Evolutionary conservation across 2,888 invertebrate genomes (phyloP), one percentile per base, ranked within the genome.

Genomic region (Boloria euphrosyne): DNA sequence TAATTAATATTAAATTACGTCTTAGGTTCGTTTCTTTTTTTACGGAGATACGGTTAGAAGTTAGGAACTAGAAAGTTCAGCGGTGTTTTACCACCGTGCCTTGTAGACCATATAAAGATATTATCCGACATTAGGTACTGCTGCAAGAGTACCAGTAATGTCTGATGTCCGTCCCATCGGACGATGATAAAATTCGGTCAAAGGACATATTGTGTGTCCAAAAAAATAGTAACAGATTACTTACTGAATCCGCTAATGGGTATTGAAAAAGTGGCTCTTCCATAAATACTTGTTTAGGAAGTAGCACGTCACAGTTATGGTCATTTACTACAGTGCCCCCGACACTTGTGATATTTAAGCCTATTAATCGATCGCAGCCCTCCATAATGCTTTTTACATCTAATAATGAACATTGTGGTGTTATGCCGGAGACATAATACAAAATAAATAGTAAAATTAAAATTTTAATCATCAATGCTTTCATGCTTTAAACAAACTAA

Each of bases 281-380:
- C 16, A 80, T 74, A 69, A 92, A 92, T 4, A 90, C 90, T 80
- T 90, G 89, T 70, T 90, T 92, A 0, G 92, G 92, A 7, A 92
- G 76, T 16, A 92, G 71, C 3, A 90, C 84, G 71, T 91, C 91
- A 67, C 92, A 92, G 65, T 92, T 92, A 70, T 92, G 90, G 52
- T 92, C 91, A 64, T 91, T 87, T 5, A 92, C 83, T 22, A 91
- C 84, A 0, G 91, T 92, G 0, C 91, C 92, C 1, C 90, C 90
- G 0, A 85, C 79, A 58, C 82, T 88, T 0, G 89, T 91, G 17
- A 92, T 71, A 68, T 90, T 90, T n/a, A 92, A 70, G 1, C 91
- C 92, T 13, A 73, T 74, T 52, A 92, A 72, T 4, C 82, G 78
- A 44, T 88, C 87, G 71, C 92, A 92, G 3, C 90, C 91, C 70